A percentile compares a stretch with the other conserved stretches of the same genome.
Evolutionary conservation across 2,888 invertebrate species (phyloP).

Genomic region (Vannuccia rotundouncinata): DNA sequence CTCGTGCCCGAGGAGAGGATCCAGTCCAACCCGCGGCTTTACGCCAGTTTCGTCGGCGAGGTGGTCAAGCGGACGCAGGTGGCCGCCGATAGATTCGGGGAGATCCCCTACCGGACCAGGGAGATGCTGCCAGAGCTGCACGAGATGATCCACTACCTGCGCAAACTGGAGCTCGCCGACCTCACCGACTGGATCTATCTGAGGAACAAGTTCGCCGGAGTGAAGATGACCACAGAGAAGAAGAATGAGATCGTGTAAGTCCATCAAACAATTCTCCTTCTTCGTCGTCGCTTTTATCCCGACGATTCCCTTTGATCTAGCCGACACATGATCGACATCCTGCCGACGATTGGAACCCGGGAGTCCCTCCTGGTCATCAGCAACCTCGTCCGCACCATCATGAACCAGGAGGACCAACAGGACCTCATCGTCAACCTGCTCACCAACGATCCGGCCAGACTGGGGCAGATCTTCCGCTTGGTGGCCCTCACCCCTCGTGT

Average conservation of each 20-base stretch:
- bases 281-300: neutral
- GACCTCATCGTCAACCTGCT: neutral
- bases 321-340: neutral
- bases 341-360: neutral
- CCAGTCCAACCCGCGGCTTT: neutral
- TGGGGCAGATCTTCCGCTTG: neutral
- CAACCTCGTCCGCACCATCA: neutral
- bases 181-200: neutral
- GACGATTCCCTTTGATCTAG: neutral
- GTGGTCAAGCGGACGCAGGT: neutral
- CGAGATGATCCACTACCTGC: neutral
- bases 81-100: neutral
- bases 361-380: neutral
- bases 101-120: neutral
- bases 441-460: neutral
- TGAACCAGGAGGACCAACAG: neutral
- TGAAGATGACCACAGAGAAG: neutral
- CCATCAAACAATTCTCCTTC: neutral
- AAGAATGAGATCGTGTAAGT: neutral
- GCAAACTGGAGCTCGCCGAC: neutral
- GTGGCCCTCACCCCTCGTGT: neutral
- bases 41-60: neutral
- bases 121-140: neutral
- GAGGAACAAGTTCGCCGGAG: neutral
- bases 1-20: neutral